Evolutionary conservation across 2,113 vertebrate species (phyloP).

Genomic region (Sinocyclocheilus anshuiensis): DNA sequence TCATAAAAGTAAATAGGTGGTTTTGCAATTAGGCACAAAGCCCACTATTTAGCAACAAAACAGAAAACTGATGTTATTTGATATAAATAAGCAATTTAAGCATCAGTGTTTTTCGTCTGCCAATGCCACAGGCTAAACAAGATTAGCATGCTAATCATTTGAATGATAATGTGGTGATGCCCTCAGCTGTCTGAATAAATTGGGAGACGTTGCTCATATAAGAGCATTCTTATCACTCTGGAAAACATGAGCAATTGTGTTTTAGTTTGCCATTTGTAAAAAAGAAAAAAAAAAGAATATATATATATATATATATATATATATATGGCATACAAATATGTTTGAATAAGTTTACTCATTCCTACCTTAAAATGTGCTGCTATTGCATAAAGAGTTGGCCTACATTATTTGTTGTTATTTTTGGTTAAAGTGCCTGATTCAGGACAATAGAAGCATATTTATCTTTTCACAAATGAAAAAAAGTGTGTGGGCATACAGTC

Average conservation of each 20-base stretch:
- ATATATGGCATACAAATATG: not conserved
- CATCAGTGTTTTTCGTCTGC: constrained; percentile 71
- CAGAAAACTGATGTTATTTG: constrained; percentile 74
- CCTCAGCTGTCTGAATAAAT: constrained; percentile 75
- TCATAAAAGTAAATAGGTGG: constrained; percentile 57
- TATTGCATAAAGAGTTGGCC: not conserved
- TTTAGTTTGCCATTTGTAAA: constrained; percentile 24
- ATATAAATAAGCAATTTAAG: constrained; percentile 80
- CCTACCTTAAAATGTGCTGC: not conserved
- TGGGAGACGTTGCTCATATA: constrained; percentile 72
- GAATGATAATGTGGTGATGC: constrained; percentile 78
- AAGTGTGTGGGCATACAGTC: not conserved
- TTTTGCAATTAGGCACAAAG: constrained; percentile 75
- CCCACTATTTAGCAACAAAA: constrained; percentile 54
- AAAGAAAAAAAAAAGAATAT: not conserved
- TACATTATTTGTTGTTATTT: not conserved
- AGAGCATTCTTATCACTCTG: constrained; percentile 33
- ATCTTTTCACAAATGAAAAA: not conserved
- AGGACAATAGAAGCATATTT: not conserved
- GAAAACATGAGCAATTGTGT: constrained; percentile 39
- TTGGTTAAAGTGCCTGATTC: not conserved
- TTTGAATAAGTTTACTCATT: constrained; percentile 11
- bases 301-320: too few relatives aligned
- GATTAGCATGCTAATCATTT: constrained; percentile 83
- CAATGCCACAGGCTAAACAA: constrained; percentile 74